These are phyloP conservation scores for Tetrao urogallus DNA, from an alignment of 2,113 vertebrate species.

Conservation along the genomic window DNA sequence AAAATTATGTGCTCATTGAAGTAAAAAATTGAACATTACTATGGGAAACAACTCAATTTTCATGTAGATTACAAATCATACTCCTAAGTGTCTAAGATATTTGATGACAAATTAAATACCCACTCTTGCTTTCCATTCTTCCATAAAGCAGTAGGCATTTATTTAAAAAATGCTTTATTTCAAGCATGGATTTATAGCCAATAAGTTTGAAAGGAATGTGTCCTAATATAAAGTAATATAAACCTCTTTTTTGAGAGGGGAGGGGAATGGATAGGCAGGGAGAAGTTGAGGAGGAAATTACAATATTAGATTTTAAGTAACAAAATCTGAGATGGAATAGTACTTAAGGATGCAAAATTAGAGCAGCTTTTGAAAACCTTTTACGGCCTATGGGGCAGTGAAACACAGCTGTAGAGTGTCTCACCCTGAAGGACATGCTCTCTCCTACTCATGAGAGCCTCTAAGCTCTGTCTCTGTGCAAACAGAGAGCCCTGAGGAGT, in stretches of 20 bases:
- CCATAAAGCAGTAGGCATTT: not conserved
- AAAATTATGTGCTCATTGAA: constrained; percentile 25
- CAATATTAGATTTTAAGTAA: not conserved
- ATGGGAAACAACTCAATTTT: constrained; percentile 17
- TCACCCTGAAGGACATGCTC: not conserved
- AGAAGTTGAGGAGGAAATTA: not conserved
- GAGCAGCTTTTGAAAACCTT: fast-evolving
- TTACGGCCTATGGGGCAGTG: not conserved
- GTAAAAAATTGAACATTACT: constrained; percentile 45
- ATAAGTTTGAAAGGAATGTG: not conserved
- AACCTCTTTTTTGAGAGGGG: not conserved
- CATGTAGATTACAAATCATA: not conserved
- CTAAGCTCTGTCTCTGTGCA: fast-evolving
- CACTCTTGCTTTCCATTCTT: not conserved
- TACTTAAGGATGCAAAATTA: not conserved
- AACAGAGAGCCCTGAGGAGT: not conserved
- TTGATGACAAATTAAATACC: not conserved
- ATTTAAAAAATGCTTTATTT: not conserved
- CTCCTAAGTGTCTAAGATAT: not conserved
- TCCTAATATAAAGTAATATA: not conserved
- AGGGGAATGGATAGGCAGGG: not conserved
- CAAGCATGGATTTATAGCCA: not conserved
- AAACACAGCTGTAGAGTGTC: not conserved
- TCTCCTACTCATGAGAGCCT: not conserved
- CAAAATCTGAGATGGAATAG: not conserved